Conservation (phyloP, 2,888 invertebrate genomes). For the Acanthopleura granulata region DNA sequence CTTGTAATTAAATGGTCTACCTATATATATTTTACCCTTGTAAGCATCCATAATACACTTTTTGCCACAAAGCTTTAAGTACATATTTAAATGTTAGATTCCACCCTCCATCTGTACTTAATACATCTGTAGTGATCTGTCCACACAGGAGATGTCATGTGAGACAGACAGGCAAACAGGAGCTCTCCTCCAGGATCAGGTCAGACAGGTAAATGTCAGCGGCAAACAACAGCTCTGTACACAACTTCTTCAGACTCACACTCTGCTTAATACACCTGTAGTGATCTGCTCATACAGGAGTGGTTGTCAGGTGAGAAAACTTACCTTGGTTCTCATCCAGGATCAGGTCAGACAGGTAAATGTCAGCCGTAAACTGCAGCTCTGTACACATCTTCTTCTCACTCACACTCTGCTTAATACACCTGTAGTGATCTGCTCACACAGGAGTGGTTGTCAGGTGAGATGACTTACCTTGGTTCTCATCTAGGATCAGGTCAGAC, state of each 20-base stretch:
- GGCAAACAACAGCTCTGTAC: conserved; percentile 49
- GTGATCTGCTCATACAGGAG: not conserved
- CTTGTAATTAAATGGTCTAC: too few relatives aligned
- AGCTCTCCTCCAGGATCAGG: conserved; percentile 54
- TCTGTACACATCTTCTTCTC: conserved; percentile 43
- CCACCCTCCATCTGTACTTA: too few relatives aligned
- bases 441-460: not conserved
- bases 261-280: too few relatives aligned
- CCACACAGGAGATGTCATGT: too few relatives aligned
- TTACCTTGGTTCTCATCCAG: conserved; percentile 47
- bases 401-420: conserved; percentile 28
- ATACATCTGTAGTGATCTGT: too few relatives aligned
- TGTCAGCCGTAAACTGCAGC: conserved; percentile 55
- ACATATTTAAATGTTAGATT: too few relatives aligned
- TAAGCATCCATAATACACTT: too few relatives aligned
- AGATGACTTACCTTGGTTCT: conserved; percentile 33
- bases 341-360: conserved; percentile 60
- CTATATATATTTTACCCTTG: too few relatives aligned
- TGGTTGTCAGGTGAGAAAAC: not conserved
- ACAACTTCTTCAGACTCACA: conserved; percentile 55
- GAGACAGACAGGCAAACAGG: too few relatives aligned
- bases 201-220: conserved; percentile 62
- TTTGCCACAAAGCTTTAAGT: too few relatives aligned
- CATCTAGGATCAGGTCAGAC: conserved; percentile 57
- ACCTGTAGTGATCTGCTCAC: not conserved